A percentile compares a stretch with the other conserved stretches of the same genome.
Conservation (phyloP, 2,797 vertebrate genomes). For the Anomalospiza imberbis region DNA sequence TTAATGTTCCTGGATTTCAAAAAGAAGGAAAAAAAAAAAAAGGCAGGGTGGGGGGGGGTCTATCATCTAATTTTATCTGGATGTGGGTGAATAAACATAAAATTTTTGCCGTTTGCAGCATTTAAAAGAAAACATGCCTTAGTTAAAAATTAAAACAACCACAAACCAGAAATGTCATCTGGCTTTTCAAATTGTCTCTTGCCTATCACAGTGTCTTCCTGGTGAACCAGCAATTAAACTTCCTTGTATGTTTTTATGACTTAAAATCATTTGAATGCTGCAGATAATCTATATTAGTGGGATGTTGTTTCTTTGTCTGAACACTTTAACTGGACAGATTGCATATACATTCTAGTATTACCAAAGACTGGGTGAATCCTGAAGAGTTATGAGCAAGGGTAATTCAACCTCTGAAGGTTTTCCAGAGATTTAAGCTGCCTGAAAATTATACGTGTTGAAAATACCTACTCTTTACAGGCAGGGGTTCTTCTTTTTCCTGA, state of each 20-base stretch:
- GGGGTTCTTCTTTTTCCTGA: neutral
- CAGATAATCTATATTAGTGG: neutral
- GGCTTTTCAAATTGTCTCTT: neutral
- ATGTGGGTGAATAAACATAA: neutral
- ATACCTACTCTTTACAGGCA: neutral
- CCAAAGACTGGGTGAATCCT: conserved; percentile 6
- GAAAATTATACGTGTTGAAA: neutral
- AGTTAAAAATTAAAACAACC: neutral
- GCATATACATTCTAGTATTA: neutral
- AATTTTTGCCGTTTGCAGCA: neutral
- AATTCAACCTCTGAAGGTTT: conserved; percentile 16
- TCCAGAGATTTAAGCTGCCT: conserved; percentile 1
- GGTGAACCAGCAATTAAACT: neutral
- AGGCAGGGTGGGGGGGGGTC: rapidly evolving
- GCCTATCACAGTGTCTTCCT: neutral
- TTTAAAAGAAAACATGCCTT: neutral
- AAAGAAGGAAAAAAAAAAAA: neutral
- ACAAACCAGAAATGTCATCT: neutral
- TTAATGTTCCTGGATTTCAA: neutral
- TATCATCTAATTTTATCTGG: neutral
- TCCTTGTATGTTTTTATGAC: neutral
- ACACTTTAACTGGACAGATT: neutral
- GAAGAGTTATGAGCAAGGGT: neutral
- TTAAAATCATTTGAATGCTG: neutral
- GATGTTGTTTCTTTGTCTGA: neutral